Evolutionary conservation across 2,797 vertebrate species (phyloP).

Genomic region (Amblyopsis hoosieri): DNA sequence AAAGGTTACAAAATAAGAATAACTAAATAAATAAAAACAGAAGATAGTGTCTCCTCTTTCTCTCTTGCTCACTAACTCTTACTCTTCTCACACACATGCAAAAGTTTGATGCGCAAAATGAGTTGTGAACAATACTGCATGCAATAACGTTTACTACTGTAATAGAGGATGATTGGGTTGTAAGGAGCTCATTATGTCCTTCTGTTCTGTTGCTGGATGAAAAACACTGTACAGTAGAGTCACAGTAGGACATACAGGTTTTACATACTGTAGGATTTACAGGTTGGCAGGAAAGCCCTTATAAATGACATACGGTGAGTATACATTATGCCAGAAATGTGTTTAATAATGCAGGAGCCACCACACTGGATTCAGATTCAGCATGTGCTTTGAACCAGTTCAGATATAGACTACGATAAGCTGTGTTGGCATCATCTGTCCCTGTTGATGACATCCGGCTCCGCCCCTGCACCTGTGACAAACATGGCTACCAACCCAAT

Average conservation of each 20-base stretch:
- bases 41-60: no score
- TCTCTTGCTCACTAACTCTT: no score
- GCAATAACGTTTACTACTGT: background rate
- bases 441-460: constrained; percentile 31
- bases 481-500: constrained; percentile 16
- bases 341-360: constrained; percentile 5
- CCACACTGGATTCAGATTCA: background rate
- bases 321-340: constrained; percentile 26
- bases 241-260: no score
- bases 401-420: constrained; percentile 20
- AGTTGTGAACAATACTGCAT: background rate
- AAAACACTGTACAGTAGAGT: no score
- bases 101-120: background rate
- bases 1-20: no score
- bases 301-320: no score
- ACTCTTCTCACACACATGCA: background rate
- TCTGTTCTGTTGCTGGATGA: background rate
- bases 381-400: constrained; percentile 23
- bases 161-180: background rate
- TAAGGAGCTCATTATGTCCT: background rate
- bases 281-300: no score
- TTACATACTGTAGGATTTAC: no score
- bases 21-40: no score
- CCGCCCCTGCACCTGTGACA: constrained; percentile 46
- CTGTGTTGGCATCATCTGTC: constrained; percentile 33